Percentiles rank a stretch among this genome's conserved stretches.
These are phyloP conservation scores for Drosophila ficusphila DNA, from an alignment of 1,140 invertebrate species.

Conservation along the genomic window DNA sequence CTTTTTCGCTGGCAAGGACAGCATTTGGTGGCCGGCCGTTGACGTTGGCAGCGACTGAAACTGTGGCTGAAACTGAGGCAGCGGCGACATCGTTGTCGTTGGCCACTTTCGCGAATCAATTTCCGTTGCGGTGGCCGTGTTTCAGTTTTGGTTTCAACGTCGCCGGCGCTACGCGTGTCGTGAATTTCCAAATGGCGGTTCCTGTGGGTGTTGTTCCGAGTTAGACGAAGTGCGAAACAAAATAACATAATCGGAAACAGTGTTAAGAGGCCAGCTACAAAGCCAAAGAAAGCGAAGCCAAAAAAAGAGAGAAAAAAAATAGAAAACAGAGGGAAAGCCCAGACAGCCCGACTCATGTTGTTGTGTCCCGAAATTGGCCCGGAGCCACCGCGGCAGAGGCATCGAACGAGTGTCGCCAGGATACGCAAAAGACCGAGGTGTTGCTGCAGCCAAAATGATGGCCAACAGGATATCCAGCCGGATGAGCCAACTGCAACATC, in stretches of 20 bases:
- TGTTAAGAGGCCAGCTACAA: constrained; percentile 4
- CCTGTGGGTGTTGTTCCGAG: constrained; percentile 21
- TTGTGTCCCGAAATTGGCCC: constrained; percentile 48
- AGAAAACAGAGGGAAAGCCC: no score
- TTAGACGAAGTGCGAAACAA: constrained; percentile 33
- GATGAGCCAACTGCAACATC: neutral
- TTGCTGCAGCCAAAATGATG: constrained; percentile 15
- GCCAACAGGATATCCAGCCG: neutral
- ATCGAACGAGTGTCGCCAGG: constrained; percentile 59
- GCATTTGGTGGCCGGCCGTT: constrained; percentile 53
- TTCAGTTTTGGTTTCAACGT: constrained; percentile 81
- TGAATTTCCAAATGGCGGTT: constrained; percentile 75
- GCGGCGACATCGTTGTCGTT: constrained; percentile 40
- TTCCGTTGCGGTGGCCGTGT: constrained; percentile 79
- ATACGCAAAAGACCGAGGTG: constrained; percentile 68
- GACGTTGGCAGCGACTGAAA: constrained; percentile 28
- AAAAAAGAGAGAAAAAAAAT: constrained; percentile 5
- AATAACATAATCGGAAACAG: constrained; percentile 13
- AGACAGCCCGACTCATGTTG: constrained; percentile 35
- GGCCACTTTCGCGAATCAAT: constrained; percentile 79
- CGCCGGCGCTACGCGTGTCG: constrained; percentile 74
- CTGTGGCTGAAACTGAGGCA: neutral
- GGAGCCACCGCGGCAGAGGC: constrained; percentile 44
- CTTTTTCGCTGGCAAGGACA: constrained; percentile 66
- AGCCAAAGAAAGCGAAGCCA: constrained; percentile 18